Percentiles rank a stretch among this genome's conserved stretches.
These are phyloP conservation scores for Polydrusus cervinus DNA, from an alignment of 2,888 invertebrate genomes.

Conservation along the genomic window DNA sequence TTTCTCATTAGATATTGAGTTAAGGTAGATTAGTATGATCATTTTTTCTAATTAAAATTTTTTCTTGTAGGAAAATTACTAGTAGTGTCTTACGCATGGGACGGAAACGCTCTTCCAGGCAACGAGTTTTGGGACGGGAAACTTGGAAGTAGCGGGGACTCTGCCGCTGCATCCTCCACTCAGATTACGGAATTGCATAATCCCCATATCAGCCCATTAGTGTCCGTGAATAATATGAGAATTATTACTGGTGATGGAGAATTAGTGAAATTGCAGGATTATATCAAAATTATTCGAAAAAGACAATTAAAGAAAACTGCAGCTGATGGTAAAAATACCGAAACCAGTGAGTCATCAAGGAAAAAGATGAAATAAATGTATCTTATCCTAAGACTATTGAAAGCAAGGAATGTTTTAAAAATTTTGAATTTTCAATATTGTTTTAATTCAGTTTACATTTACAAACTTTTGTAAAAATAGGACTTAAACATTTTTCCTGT, in stretches of 20 bases:
- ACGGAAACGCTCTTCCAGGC: conserved; percentile 82
- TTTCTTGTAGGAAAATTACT: conserved; percentile 69
- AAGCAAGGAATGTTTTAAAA: too few species aligned
- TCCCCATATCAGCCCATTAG: conserved; percentile 73
- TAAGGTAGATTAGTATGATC: too few species aligned
- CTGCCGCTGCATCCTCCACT: conserved; percentile 77
- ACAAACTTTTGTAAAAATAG: too few species aligned
- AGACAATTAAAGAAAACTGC: not conserved
- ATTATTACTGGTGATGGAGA: conserved; percentile 24
- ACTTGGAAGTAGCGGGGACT: conserved; percentile 75
- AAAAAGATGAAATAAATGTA: conserved; percentile 5
- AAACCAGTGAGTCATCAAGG: not conserved
- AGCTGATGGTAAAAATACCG: not conserved
- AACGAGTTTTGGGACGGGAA: conserved; percentile 82
- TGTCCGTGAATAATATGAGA: conserved; percentile 37
- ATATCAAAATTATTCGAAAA: not conserved
- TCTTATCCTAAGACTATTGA: too few species aligned
- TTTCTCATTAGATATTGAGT: too few species aligned
- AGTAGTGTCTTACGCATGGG: conserved; percentile 82
- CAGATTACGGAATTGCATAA: conserved; percentile 78
- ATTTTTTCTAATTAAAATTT: too few species aligned
- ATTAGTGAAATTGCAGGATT: not conserved
- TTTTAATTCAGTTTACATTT: too few species aligned
- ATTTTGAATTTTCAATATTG: too few species aligned
- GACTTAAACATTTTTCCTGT: too few species aligned